Evolutionary conservation across 1,140 invertebrate species (phyloP).

Genomic region (Paracyclopina nana): DNA sequence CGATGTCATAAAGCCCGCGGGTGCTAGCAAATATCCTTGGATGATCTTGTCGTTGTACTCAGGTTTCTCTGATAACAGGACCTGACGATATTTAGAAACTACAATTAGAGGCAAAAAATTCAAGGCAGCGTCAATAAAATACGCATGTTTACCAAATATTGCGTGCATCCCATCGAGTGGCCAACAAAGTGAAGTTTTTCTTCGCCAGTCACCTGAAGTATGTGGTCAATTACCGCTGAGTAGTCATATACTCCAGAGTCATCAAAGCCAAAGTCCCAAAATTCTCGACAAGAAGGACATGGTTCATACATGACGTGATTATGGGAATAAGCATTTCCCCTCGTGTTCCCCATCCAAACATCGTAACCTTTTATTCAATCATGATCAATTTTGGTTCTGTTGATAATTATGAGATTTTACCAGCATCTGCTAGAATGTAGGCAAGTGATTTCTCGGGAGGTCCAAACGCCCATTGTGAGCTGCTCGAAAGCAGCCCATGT

Average conservation of each 20-base stretch:
- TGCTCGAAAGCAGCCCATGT: not conserved
- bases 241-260: not conserved
- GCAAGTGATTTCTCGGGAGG: slow-evolving; percentile 11
- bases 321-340: slow-evolving; percentile 11
- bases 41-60: slow-evolving; percentile 7
- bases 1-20: not conserved
- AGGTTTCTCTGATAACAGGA: slow-evolving; percentile 5
- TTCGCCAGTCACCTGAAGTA: not conserved
- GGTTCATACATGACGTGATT: not conserved
- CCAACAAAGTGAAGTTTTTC: not conserved
- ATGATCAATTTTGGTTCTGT: no score
- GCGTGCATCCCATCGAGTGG: not conserved
- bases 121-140: no score
- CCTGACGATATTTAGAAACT: no score
- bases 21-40: not conserved
- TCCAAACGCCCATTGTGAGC: not conserved
- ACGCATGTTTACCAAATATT: no score
- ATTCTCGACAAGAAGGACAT: not conserved
- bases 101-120: no score
- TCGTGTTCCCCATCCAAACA: slow-evolving; percentile 14
- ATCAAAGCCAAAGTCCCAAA: slow-evolving; percentile 11
- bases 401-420: no score
- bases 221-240: slow-evolving; percentile 3
- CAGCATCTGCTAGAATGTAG: slow-evolving; percentile 15
- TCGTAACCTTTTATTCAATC: slow-evolving; percentile 13